Base-by-base conservation (phyloP, 2,113 vertebrate species). In the Balaenoptera acutorostrata region DNA sequence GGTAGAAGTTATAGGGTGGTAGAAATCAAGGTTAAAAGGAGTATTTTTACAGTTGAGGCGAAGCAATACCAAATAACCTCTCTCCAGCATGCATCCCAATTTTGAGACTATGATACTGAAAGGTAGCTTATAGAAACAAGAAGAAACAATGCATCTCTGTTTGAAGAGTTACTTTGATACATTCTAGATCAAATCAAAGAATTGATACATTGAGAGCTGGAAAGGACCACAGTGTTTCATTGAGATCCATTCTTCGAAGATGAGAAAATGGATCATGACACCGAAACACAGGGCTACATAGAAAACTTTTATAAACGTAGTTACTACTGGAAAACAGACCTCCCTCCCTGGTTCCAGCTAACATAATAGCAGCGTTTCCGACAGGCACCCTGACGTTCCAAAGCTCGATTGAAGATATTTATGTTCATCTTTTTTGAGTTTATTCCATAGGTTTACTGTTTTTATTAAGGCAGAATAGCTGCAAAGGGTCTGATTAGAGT, bases 251-350 rank as follows among this genome's bases (percentile, higher is more conserved):
- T 23, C 33, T 57, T 3, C n/a, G 29, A 59, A 41, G 74, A 33
- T 3, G 18, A 72, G 75, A 59, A 57, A 49, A 23, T 10, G 61
- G 36, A 18, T 10, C 8, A 1, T 15, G n/a, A n/a, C 7, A 74
- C 41, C 18, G 1, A 25, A 52, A 41, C 8, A n/a, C 41, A 33
- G 39, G 1, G 66, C 7, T 1, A 15, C 1, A 3, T 0, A 36
- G n/a, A 44, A 69, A 77, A 8, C 0, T 1, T 81, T 25, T 44
- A 63, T 12, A 27, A 13, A 68, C 52, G 41, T 20, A 23, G 6
- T 29, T 18, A 66, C 27, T 21, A 0, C 29, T 8, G 9, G 39
- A 81, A 25, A 39, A 25, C 2, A 49, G 29, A 39, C 8, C 36
- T 14, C 5, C 0, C 6, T 39, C 23, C 0, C 36, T n/a, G 52